Evolutionary conservation across 1,140 invertebrate species (phyloP).

Genomic region (Ostrea edulis): DNA sequence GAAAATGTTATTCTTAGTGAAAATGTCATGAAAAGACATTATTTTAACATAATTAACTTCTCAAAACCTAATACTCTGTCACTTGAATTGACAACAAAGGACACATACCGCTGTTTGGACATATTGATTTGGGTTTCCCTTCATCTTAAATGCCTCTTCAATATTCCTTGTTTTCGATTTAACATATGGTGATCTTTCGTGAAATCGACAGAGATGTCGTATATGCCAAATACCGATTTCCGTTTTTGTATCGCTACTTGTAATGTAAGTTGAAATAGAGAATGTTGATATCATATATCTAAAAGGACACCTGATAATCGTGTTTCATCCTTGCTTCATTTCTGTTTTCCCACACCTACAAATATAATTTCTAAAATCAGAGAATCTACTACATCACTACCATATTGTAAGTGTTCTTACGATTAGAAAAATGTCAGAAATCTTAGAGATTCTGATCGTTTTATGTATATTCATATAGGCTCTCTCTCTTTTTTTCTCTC

Average conservation of each 20-base stretch:
- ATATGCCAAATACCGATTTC: not conserved
- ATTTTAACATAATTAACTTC: conserved; percentile 17
- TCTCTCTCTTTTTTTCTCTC: too few species aligned
- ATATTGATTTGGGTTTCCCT: not conserved
- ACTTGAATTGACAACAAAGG: conserved; percentile 4
- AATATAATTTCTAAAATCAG: too few species aligned
- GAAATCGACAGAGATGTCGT: not conserved
- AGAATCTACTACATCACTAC: too few species aligned
- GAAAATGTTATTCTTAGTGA: conserved; percentile 26
- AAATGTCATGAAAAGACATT: not conserved
- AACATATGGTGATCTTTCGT: not conserved
- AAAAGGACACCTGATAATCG: too few species aligned
- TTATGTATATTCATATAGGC: too few species aligned
- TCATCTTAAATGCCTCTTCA: conserved; percentile 1
- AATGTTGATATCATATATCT: too few species aligned
- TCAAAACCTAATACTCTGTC: conserved; percentile 25
- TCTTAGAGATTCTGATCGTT: too few species aligned
- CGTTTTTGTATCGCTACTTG: not conserved
- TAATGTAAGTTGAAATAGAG: too few species aligned
- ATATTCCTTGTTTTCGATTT: not conserved
- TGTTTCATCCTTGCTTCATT: too few species aligned
- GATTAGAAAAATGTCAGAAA: too few species aligned
- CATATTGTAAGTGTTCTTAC: too few species aligned
- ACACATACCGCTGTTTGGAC: not conserved
- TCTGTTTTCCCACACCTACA: too few species aligned